A percentile compares a stretch with the other conserved stretches of the same genome.
phyloP scores from a whole-genome alignment of 2,888 invertebrate genomes.

The Limnephilus rhombicus region DNA sequence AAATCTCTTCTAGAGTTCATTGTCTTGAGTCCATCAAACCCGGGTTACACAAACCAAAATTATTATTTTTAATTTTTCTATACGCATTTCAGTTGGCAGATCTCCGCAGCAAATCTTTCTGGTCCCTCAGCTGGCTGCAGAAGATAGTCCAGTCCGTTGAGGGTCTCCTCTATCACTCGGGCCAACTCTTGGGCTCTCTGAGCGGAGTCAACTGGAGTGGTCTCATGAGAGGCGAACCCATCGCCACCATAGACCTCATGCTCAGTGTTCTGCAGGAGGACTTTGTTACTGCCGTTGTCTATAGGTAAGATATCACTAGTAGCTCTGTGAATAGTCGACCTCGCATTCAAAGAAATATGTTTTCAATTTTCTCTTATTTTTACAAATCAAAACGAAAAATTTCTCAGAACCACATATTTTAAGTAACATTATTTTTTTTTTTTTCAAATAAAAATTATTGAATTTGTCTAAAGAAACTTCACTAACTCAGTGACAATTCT shows the following conservation, averaged over 20 bases:
- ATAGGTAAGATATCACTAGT: slow-evolving; percentile 68
- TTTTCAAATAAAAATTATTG: no score
- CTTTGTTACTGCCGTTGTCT: slow-evolving; percentile 73
- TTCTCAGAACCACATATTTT: no score
- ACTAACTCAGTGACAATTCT: no score
- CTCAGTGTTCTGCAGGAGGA: slow-evolving; percentile 75
- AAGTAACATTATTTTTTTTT: no score
- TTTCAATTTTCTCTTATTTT: no score
- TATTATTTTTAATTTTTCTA: no score
- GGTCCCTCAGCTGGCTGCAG: slow-evolving; percentile 75
- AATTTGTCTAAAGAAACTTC: no score
- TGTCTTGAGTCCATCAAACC: no score
- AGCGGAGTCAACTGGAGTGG: slow-evolving; percentile 73
- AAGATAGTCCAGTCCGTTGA: slow-evolving; percentile 73
- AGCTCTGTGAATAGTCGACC: not conserved
- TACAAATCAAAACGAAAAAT: no score
- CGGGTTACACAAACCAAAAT: no score
- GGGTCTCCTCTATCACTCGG: slow-evolving; percentile 71
- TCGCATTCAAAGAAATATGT: no score
- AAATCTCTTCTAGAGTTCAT: no score
- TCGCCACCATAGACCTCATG: slow-evolving; percentile 73
- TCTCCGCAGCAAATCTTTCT: slow-evolving; percentile 74
- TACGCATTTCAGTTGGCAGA: slow-evolving; percentile 69
- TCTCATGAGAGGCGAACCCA: slow-evolving; percentile 70
- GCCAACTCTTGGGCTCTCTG: slow-evolving; percentile 74